phyloP scores from a whole-genome alignment of 2,888 invertebrate genomes.

The Aradus depressus region DNA sequence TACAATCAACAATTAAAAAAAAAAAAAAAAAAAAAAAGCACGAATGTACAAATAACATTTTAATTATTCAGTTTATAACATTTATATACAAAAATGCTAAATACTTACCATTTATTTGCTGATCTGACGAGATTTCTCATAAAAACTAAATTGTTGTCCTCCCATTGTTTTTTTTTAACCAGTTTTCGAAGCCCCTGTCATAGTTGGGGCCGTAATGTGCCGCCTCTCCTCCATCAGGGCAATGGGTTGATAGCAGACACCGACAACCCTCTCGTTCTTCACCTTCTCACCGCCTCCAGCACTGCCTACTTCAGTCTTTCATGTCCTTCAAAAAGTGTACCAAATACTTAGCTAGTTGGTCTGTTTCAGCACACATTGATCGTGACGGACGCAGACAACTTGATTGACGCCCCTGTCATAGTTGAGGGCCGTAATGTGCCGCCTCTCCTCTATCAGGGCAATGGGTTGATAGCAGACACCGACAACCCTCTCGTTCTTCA shows the following conservation, averaged over 20 bases:
- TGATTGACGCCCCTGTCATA: constrained; percentile 79
- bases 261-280: constrained; percentile 85
- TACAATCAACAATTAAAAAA: too few species aligned
- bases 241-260: constrained; percentile 86
- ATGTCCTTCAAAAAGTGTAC: too few species aligned
- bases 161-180: too few species aligned
- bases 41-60: too few species aligned
- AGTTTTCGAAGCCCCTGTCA: constrained; percentile 75
- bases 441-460: constrained; percentile 75
- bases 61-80: too few species aligned
- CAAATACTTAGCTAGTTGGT: too few species aligned
- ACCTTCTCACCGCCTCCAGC: constrained; percentile 79
- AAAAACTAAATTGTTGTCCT: too few species aligned
- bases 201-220: constrained; percentile 62
- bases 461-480: constrained; percentile 81
- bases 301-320: constrained; percentile 95
- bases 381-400: constrained; percentile 68
- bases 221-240: constrained; percentile 72
- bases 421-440: constrained; percentile 59
- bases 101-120: too few species aligned
- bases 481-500: constrained; percentile 88
- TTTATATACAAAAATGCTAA: too few species aligned
- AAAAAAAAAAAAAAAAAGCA: too few species aligned
- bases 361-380: constrained; percentile 71
- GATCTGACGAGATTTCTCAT: too few species aligned